phyloP scores from a whole-genome alignment of 2,888 invertebrate species.

The Oligia strigilis region DNA sequence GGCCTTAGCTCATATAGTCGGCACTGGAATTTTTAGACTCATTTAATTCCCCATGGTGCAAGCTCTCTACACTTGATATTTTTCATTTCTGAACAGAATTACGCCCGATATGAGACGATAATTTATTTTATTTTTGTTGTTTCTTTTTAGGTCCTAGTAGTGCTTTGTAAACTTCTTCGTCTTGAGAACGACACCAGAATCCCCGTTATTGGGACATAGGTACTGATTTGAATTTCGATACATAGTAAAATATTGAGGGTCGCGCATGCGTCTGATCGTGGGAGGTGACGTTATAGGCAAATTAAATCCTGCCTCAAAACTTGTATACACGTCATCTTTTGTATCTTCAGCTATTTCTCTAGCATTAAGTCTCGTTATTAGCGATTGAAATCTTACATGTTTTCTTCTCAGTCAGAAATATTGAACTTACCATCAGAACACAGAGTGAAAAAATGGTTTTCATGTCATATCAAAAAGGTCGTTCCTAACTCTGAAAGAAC shows the following conservation, averaged over 20 bases:
- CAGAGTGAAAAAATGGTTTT: background rate
- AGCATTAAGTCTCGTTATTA: too few relatives aligned
- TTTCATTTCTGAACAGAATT: background rate
- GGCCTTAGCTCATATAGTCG: background rate
- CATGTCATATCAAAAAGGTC: background rate
- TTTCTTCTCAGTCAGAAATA: background rate
- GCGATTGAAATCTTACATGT: background rate
- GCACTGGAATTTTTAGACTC: background rate
- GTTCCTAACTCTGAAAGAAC: background rate
- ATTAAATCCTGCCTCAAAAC: background rate
- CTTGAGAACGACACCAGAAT: background rate
- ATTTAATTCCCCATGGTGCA: background rate
- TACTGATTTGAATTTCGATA: background rate
- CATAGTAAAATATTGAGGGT: background rate
- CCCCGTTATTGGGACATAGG: background rate
- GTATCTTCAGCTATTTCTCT: too few relatives aligned
- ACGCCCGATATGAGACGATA: too few relatives aligned
- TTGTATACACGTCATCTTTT: background rate
- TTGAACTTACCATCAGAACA: background rate
- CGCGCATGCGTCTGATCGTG: background rate
- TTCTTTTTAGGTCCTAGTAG: background rate
- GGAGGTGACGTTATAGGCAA: background rate
- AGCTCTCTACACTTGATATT: background rate
- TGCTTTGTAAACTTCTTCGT: background rate
- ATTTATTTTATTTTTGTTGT: background rate